These are phyloP conservation scores for Puntigrus tetrazona DNA, from an alignment of 2,113 vertebrate genomes.

Conservation along the genomic window DNA sequence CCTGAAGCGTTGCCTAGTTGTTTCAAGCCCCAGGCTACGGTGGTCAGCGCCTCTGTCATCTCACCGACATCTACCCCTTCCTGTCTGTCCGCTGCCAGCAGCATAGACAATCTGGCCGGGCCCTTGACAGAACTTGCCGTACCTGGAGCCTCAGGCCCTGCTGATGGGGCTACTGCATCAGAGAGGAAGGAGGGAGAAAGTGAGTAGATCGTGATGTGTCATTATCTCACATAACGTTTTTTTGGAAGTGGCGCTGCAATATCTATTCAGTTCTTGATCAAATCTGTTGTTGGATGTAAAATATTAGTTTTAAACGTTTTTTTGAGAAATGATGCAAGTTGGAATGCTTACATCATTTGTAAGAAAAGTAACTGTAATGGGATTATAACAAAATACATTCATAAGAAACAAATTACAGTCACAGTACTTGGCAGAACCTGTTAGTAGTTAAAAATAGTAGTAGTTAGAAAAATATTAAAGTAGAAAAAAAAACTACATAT, in stretches of 20 bases:
- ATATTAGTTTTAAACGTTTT: neutral
- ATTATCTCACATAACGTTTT: neutral
- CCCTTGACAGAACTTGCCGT: conserved; percentile 84
- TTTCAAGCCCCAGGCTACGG: conserved; percentile 91
- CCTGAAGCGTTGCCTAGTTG: conserved; percentile 82
- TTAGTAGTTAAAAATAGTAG: neutral
- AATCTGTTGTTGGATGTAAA: neutral
- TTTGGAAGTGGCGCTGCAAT: neutral
- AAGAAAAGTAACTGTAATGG: neutral
- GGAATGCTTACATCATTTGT: neutral
- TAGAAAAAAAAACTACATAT: no score
- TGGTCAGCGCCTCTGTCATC: conserved; percentile 90
- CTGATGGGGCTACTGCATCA: conserved; percentile 86
- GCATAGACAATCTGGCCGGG: conserved; percentile 91
- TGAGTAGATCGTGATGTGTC: conserved; percentile 54
- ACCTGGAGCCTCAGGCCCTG: conserved; percentile 83
- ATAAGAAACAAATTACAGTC: neutral
- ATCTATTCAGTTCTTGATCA: neutral
- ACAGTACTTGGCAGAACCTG: neutral
- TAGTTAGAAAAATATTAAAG: no score
- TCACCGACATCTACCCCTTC: conserved; percentile 92
- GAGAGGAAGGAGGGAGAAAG: conserved; percentile 96
- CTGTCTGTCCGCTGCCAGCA: conserved; percentile 94
- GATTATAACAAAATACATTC: neutral
- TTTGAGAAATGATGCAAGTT: neutral